Evolutionary conservation across 2,113 vertebrate species (phyloP).

Genomic region (Heteronetta atricapilla): DNA sequence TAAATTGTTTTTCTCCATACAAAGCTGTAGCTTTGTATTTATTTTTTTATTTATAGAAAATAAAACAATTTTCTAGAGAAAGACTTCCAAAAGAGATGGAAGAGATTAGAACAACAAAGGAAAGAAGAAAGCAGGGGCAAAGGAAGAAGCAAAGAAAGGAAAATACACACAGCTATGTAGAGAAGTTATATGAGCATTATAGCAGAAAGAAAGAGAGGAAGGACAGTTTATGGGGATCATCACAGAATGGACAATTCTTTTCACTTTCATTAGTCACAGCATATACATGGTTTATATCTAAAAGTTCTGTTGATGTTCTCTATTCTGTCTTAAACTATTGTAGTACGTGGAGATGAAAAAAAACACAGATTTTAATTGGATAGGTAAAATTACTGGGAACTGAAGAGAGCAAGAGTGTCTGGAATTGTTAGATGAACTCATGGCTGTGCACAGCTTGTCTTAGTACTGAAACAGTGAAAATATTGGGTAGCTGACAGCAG

Average conservation of each 20-base stretch:
- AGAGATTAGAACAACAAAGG: neutral
- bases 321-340: neutral
- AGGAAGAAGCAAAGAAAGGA: neutral
- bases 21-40: neutral
- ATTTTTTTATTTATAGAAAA: no score
- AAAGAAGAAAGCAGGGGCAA: neutral
- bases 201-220: neutral
- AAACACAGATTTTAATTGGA: neutral
- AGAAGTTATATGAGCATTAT: neutral
- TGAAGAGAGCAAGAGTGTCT: neutral
- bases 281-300: neutral
- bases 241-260: neutral
- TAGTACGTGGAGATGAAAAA: neutral
- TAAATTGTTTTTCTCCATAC: neutral
- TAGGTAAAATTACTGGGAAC: neutral
- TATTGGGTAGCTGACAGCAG: neutral
- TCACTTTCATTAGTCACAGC: neutral
- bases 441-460: neutral
- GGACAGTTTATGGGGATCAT: neutral
- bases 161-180: neutral
- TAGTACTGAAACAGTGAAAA: neutral
- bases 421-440: neutral
- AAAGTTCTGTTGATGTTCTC: neutral
- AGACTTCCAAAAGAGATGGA: neutral
- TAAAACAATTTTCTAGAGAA: neutral